Base-by-base conservation (phyloP, 2,888 invertebrate genomes). In the Alloplasta piceator region DNA sequence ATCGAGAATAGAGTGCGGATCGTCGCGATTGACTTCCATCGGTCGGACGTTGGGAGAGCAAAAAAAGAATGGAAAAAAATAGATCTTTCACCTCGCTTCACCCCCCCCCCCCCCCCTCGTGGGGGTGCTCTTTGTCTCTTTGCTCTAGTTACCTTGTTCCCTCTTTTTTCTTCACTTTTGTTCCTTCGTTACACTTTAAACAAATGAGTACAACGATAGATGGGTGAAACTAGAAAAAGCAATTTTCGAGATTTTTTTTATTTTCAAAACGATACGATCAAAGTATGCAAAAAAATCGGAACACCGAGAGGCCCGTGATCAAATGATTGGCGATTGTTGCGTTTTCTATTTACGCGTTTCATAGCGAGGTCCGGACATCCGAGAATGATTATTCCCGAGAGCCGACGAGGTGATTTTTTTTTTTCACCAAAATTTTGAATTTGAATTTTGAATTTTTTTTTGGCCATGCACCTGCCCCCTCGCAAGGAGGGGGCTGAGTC, bases 261-360 rank as follows among this genome's bases (percentile, higher is more conserved):
- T 4, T 14, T 46, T 6, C 7, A 52, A 79, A 77, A 67, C 26
- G 38, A 43, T 43, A 16, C 36, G 50, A 38, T n/a, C 7, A 50
- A 72, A 43, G 48, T 58, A 56, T 26, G 60, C 60, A 48, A 80
- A 84, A 78, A 77, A 73, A 80, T 71, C 76, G 85, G 83, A 88
- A 87, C 85, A 87, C 84, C 86, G 78, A 83, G 87, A 86, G 83
- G 78, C 87, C 86, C 85, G 84, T 36, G 46, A 56, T 79, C 68
- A 41, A 64, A 70, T 63, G 66, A 12, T 36, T 56, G 55, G 36
- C 26, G 61, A 56, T 48, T 26, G 46, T 80, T 26, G 26, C 26
- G 16, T 60, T 39, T 79, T 64, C 46, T 72, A 60, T 74, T 67
- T 60, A 64, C 67, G 66, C 64, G 41, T 60, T 58, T 16, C 78